Evolutionary conservation across 2,888 invertebrate genomes (phyloP).

Genomic region (Coenonympha glycerion): DNA sequence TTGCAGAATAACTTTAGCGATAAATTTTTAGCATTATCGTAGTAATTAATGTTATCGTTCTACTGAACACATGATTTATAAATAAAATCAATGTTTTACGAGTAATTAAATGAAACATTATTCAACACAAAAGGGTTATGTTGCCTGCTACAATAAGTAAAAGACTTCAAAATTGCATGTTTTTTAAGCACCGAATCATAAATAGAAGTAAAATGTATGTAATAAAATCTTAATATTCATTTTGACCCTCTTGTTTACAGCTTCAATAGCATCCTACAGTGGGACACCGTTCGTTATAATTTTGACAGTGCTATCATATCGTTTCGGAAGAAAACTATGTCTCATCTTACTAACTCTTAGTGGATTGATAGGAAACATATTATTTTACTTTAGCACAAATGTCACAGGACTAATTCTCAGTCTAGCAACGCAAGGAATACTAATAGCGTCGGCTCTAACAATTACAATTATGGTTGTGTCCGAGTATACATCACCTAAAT

Average conservation of each 20-base stretch:
- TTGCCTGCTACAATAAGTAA: too few species aligned
- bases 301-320: neutral
- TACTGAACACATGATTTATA: too few species aligned
- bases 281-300: constrained; percentile 2
- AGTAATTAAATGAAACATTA: too few species aligned
- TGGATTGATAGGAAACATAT: constrained; percentile 4
- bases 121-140: too few species aligned
- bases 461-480: constrained; percentile 20
- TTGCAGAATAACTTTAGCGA: too few species aligned
- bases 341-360: neutral
- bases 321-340: constrained; percentile 4
- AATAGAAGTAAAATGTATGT: too few species aligned
- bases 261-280: neutral
- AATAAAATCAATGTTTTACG: too few species aligned
- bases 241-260: constrained; percentile 5
- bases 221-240: too few species aligned
- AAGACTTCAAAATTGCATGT: too few species aligned
- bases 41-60: too few species aligned
- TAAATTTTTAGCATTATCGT: too few species aligned
- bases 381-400: constrained; percentile 9
- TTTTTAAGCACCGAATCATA: too few species aligned
- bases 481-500: constrained; percentile 25
- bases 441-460: constrained; percentile 12
- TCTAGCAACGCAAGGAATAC: constrained; percentile 15
- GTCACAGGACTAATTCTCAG: constrained; percentile 8